phyloP scores from a whole-genome alignment of 2,113 vertebrate genomes.

The Canis aureus region DNA sequence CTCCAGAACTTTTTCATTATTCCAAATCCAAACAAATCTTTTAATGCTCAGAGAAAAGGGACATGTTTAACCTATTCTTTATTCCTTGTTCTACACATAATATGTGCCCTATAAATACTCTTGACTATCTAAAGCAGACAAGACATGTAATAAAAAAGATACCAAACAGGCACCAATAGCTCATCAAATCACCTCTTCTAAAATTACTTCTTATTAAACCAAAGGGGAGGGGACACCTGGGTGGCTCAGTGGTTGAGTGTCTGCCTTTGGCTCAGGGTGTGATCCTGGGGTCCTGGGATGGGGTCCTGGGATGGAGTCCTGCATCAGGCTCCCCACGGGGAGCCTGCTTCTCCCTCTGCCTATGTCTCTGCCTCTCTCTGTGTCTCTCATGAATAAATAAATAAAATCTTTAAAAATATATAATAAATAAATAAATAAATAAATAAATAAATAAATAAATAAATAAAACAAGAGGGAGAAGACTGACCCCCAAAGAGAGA shows the following conservation, averaged over 20 bases:
- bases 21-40: background rate
- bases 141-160: constrained; percentile 18
- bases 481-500: background rate
- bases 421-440: no score
- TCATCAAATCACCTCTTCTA: background rate
- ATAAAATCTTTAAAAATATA: no score
- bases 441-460: no score
- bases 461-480: background rate
- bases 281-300: no score
- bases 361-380: no score
- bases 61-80: background rate
- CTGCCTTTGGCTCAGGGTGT: no score
- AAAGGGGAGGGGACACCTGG: background rate
- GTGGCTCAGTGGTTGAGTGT: no score
- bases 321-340: no score
- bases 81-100: background rate
- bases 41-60: background rate
- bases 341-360: no score
- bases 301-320: no score
- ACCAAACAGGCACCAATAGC: background rate
- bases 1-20: background rate
- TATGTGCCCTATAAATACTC: background rate
- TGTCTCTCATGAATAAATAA: no score
- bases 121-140: background rate
- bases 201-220: background rate